A percentile compares a stretch with the other conserved stretches of the same genome.
phyloP scores from a whole-genome alignment of 2,113 vertebrate genomes.

The Hippolais icterina region DNA sequence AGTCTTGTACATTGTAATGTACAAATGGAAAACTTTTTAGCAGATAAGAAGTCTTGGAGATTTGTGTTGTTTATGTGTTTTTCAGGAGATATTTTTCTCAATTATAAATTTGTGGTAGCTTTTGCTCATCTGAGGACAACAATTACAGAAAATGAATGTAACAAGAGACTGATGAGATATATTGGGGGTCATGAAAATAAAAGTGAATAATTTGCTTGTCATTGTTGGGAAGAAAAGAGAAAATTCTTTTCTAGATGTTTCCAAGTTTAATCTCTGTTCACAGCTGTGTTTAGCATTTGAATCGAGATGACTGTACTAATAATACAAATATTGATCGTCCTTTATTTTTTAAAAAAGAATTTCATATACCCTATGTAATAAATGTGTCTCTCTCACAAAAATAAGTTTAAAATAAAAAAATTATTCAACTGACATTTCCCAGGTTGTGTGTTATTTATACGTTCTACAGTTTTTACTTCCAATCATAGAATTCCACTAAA shows the following conservation, averaged over 20 bases:
- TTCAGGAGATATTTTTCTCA: neutral
- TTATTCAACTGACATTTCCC: neutral
- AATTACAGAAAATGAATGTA: neutral
- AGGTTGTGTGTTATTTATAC: neutral
- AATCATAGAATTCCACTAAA: neutral
- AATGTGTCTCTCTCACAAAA: neutral
- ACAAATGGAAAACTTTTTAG: no score
- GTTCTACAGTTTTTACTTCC: neutral
- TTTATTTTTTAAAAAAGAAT: neutral
- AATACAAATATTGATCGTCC: neutral
- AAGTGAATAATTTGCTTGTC: neutral
- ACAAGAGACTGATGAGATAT: neutral
- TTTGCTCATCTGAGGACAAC: neutral
- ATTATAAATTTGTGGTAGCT: neutral
- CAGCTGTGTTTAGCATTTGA: neutral
- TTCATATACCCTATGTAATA: neutral
- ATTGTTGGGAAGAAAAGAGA: neutral
- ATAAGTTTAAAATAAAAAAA: neutral
- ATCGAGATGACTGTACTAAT: neutral
- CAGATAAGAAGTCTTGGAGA: neutral
- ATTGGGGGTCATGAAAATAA: neutral
- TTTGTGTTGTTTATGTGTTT: neutral
- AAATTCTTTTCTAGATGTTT: neutral
- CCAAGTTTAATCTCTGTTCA: neutral
- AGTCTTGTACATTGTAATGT: neutral